Evolutionary conservation across 2,797 vertebrate species (phyloP).

Genomic region (Coccyzus lansbergi): DNA sequence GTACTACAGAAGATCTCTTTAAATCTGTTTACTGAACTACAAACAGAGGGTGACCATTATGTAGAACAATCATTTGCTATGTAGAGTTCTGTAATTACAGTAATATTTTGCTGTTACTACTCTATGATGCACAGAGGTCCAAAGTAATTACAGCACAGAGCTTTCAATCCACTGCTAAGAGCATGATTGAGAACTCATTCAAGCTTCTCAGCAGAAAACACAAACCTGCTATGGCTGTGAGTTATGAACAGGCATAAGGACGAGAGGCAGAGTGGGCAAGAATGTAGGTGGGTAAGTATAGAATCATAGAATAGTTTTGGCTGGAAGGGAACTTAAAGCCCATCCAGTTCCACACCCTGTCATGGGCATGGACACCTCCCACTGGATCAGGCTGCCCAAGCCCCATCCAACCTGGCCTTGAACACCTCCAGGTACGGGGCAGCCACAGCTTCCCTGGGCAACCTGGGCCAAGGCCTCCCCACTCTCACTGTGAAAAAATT

Average conservation of each 20-base stretch:
- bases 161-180: background rate
- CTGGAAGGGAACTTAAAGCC: too few relatives aligned
- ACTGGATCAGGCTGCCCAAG: too few relatives aligned
- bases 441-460: too few relatives aligned
- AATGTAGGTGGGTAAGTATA: too few relatives aligned
- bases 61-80: background rate
- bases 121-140: background rate
- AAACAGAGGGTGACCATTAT: background rate
- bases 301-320: too few relatives aligned
- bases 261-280: too few relatives aligned
- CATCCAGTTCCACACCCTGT: too few relatives aligned
- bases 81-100: background rate
- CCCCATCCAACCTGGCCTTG: too few relatives aligned
- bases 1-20: background rate
- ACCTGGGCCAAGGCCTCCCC: too few relatives aligned
- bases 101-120: background rate
- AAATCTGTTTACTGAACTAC: background rate
- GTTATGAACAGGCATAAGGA: background rate
- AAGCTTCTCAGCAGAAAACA: background rate
- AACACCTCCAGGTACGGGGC: too few relatives aligned
- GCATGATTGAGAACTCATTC: background rate
- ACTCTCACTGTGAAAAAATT: too few relatives aligned
- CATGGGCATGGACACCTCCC: too few relatives aligned
- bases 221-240: background rate
- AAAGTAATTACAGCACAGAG: background rate